phyloP scores from a whole-genome alignment of 2,888 invertebrate genomes.

The Agriopis aurantiaria region DNA sequence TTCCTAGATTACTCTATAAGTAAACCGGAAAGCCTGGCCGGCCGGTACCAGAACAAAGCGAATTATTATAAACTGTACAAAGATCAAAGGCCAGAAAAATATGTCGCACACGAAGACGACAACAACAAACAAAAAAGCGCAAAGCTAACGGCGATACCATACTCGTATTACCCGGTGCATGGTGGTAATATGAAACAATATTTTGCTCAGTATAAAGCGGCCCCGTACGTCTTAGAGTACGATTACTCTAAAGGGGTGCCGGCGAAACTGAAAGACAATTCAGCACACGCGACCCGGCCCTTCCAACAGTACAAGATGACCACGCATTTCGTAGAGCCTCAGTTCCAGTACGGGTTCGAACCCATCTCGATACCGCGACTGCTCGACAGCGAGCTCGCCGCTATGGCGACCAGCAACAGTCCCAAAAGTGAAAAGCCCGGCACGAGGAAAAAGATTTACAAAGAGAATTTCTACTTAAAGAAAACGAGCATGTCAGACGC shows the following conservation, averaged over 20 bases:
- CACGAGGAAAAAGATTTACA: conserved; percentile 76
- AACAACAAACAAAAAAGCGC: conserved; percentile 63
- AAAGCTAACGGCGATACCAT: conserved; percentile 65
- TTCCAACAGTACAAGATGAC: conserved; percentile 63
- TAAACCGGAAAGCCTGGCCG: conserved; percentile 70
- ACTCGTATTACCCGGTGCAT: conserved; percentile 54
- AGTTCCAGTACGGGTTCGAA: conserved; percentile 82
- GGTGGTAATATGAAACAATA: conserved; percentile 64
- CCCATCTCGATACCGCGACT: conserved; percentile 72
- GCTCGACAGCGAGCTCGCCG: conserved; percentile 76
- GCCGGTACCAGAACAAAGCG: conserved; percentile 68
- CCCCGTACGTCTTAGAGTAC: conserved; percentile 65
- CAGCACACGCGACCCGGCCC: conserved; percentile 69
- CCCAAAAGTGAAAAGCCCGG: conserved; percentile 76
- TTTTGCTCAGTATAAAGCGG: conserved; percentile 65
- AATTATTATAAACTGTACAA: conserved; percentile 75
- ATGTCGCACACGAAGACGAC: conserved; percentile 50
- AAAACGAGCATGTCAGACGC: conserved; percentile 74
- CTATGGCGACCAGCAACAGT: conserved; percentile 76
- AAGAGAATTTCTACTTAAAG: conserved; percentile 82
- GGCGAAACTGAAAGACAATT: conserved; percentile 56
- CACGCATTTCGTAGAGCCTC: conserved; percentile 79
- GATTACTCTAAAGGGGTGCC: conserved; percentile 67
- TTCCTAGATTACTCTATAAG: conserved; percentile 71
- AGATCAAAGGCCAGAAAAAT: conserved; percentile 68